Percentiles rank a stretch among this genome's conserved stretches.
Evolutionary conservation across 2,797 vertebrate genomes (phyloP).

Genomic region (Acanthopagrus latus): DNA sequence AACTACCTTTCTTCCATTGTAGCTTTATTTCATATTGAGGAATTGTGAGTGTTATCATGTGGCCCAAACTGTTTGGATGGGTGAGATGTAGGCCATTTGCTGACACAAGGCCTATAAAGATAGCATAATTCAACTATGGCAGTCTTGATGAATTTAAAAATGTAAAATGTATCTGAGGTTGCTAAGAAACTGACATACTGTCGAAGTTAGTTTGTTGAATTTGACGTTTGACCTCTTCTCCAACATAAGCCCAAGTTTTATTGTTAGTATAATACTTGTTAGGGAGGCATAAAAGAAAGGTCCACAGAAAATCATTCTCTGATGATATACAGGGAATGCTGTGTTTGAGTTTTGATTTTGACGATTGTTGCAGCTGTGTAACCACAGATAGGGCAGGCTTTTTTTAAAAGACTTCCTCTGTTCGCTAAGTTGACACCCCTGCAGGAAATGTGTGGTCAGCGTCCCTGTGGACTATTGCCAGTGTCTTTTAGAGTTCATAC

Average conservation of each 20-base stretch:
- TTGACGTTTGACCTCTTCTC: background rate
- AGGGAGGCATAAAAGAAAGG: background rate
- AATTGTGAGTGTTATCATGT: background rate
- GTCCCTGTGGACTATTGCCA: constrained; percentile 28
- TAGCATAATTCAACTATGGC: background rate
- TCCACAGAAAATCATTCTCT: background rate
- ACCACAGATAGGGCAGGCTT: constrained; percentile 21
- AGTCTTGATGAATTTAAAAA: background rate
- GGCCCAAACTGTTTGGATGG: too few relatives aligned
- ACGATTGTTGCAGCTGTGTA: constrained; percentile 42
- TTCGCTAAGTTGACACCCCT: constrained; percentile 37
- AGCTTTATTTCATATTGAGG: background rate
- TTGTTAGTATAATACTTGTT: background rate
- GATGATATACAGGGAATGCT: background rate
- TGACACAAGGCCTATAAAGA: background rate
- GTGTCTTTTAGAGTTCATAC: constrained; percentile 27
- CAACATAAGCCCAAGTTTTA: background rate
- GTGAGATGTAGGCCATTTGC: background rate
- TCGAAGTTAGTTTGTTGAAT: constrained; percentile 3
- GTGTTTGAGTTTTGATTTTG: constrained; percentile 16
- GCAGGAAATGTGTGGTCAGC: constrained; percentile 58
- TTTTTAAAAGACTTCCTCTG: constrained; percentile 44
- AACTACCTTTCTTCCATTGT: background rate
- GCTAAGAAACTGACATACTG: background rate
- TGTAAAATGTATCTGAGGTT: background rate